These are phyloP conservation scores for Oophaga sylvatica DNA, from an alignment of 2,797 vertebrate genomes.

Conservation along the genomic window DNA sequence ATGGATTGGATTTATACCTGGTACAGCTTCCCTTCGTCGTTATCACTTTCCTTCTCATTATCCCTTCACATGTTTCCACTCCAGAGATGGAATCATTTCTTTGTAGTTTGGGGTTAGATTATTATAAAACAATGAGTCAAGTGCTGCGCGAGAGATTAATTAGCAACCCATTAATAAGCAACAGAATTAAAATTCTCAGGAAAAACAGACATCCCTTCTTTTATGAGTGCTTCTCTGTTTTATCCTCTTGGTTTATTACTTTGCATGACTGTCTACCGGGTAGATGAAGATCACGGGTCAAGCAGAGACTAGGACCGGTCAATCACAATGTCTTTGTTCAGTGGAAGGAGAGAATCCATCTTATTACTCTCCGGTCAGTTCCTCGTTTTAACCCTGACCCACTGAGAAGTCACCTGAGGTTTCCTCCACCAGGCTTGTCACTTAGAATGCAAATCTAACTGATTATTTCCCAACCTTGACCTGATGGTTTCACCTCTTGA, in stretches of 20 bases:
- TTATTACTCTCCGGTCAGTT: not conserved
- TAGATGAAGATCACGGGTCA: conserved; percentile 35
- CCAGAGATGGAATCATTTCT: not conserved
- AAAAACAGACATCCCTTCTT: not conserved
- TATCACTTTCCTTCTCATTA: not conserved
- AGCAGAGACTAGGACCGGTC: not conserved
- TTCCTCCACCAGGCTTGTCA: conserved; percentile 2
- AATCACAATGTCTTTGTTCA: conserved; percentile 32
- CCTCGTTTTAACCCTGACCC: conserved; percentile 14
- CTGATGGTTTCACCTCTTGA: conserved; percentile 20
- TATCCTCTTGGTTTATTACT: conserved; percentile 9
- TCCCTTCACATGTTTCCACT: not conserved
- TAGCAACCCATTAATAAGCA: conserved; percentile 15
- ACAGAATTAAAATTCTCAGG: not conserved
- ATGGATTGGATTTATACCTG: not conserved
- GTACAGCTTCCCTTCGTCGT: not conserved
- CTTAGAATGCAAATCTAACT: conserved; percentile 46
- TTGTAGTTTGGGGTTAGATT: not conserved
- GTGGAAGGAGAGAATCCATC: not conserved
- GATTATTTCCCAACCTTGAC: conserved; percentile 54
- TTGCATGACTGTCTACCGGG: not conserved
- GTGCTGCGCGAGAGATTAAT: not conserved
- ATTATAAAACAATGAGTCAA: not conserved
- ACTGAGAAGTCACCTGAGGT: not conserved
- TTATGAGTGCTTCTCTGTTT: not conserved